Evolutionary conservation across 2,888 invertebrate genomes (phyloP), one percentile per base, ranked within the genome.

Genomic region (Thereva nobilitata): DNA sequence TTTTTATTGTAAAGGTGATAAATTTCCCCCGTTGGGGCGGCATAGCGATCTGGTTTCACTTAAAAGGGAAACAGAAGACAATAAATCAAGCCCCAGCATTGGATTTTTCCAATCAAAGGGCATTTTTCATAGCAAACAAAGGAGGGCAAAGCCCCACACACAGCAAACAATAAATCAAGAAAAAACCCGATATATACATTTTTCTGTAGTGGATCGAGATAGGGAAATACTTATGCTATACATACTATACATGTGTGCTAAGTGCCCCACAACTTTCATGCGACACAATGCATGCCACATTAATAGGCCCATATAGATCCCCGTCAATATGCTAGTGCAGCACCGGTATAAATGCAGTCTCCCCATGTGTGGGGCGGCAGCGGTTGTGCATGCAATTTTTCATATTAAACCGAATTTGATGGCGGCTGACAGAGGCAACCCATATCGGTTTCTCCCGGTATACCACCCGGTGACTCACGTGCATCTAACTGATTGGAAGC

Each of bases 41-140:
- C 49, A 35, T 10, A 53, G 37, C 38, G 38, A 53, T 53, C 53
- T 38, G 38, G 41, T 38, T 55, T 23, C 55, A 55, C 55, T 55
- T n/a, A 55, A n/a, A 55, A 55, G 23, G 55, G 55, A 55, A 55
- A 55, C 55, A 41, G 10, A 35, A 9, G 55, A 41, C 41, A 42
- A 55, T 55, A 55, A 55, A 55, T 55, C 55, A 55, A 23, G 23
- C 55, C 23, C 41, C 41, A 38, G 38, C 55, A 55, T 38, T 55
- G 55, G 12, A 55, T 41, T 41, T 41, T 55, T 55, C 23, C 55
- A 55, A 55, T 55, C 40, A 55, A 12, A 23, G 8, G 12, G 6
- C 2, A 41, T 55, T 55, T 55, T 55, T 55, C 55, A 34, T 41
- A 12, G 23, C n/a, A 5, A 8, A 1, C 42, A 8, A 5, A 3